Conservation (phyloP, 2,888 invertebrate species). For the Petrolisthes cinctipes region DNA sequence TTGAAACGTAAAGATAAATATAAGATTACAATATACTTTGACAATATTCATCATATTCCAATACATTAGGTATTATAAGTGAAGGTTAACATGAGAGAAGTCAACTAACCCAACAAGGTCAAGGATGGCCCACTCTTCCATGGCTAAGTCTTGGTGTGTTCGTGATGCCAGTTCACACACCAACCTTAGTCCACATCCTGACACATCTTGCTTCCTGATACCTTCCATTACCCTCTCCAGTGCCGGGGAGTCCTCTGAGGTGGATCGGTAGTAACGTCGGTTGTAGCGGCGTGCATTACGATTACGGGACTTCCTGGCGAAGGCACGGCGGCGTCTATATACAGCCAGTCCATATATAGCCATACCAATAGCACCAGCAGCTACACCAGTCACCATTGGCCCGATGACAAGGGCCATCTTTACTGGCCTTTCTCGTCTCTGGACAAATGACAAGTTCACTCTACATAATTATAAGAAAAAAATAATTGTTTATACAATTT, state of each 20-base stretch:
- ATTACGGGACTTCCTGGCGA: neutral
- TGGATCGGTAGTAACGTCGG: neutral
- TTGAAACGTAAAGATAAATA: too few relatives aligned
- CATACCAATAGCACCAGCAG: too few relatives aligned
- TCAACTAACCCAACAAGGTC: constrained; percentile 39
- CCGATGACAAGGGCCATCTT: too few relatives aligned
- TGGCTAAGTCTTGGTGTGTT: constrained; percentile 9
- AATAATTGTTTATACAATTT: too few relatives aligned
- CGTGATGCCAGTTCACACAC: constrained; percentile 43
- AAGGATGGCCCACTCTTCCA: constrained; percentile 41
- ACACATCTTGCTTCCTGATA: constrained; percentile 28
- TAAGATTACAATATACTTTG: too few relatives aligned
- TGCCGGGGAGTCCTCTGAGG: neutral
- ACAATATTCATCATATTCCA: too few relatives aligned
- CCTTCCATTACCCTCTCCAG: constrained; percentile 29
- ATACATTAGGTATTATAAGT: neutral
- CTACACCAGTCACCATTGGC: too few relatives aligned
- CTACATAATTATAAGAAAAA: too few relatives aligned
- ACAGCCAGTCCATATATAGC: neutral
- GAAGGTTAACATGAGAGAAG: neutral
- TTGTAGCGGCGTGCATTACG: neutral
- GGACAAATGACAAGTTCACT: too few relatives aligned
- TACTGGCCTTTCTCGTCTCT: too few relatives aligned
- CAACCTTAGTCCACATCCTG: constrained; percentile 45
- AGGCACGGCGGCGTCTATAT: neutral